Conservation (phyloP, 64 coral and sea anemone species). For the Actinia equina region DNA sequence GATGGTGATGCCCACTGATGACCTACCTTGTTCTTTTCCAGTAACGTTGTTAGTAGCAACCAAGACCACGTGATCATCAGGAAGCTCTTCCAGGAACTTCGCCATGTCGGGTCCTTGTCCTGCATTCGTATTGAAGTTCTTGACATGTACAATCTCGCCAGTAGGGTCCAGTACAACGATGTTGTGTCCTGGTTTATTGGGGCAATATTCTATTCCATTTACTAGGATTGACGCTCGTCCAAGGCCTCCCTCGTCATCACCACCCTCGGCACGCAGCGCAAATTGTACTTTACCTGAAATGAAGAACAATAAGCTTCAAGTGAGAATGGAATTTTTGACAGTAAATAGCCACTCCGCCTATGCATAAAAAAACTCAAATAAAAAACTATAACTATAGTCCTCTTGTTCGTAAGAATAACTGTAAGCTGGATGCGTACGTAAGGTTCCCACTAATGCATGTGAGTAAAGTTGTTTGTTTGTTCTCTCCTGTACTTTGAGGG, state of each 20-base stretch:
- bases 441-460: too few relatives aligned
- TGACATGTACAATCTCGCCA: constrained; percentile 68
- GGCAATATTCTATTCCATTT: constrained; percentile 93
- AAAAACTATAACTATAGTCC: too few relatives aligned
- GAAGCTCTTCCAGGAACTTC: constrained; percentile 77
- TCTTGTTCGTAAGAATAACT: too few relatives aligned
- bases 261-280: constrained; percentile 87
- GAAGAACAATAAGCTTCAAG: neutral
- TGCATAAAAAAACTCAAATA: too few relatives aligned
- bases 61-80: constrained; percentile 93
- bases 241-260: constrained; percentile 94
- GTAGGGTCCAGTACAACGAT: constrained; percentile 91
- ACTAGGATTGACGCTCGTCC: constrained; percentile 79
- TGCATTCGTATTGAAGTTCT: constrained; percentile 85
- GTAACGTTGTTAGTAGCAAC: constrained; percentile 79
- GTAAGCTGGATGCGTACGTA: too few relatives aligned
- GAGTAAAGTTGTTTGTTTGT: too few relatives aligned
- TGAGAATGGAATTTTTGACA: neutral
- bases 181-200: constrained; percentile 87
- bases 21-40: constrained; percentile 40
- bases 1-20: too few relatives aligned
- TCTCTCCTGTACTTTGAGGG: too few relatives aligned
- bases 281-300: constrained; percentile 86
- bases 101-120: constrained; percentile 68
- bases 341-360: too few relatives aligned